Evolutionary conservation across 2,888 invertebrate genomes (phyloP).

Genomic region (Amorpha juglandis): DNA sequence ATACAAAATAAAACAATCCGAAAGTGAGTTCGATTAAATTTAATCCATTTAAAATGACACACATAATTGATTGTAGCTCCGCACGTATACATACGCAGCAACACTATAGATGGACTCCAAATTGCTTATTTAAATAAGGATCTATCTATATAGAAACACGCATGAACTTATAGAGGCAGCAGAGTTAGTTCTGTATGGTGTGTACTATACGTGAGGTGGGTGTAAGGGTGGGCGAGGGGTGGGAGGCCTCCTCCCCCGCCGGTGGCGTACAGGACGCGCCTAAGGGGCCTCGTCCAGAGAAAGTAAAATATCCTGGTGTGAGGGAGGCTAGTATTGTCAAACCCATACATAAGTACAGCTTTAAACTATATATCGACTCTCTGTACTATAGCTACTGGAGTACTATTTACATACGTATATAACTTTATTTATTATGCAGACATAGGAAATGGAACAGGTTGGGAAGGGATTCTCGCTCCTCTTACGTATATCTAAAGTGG

Average conservation of each 20-base stretch:
- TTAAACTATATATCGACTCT: slow-evolving; percentile 81
- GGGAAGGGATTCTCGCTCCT: slow-evolving; percentile 51
- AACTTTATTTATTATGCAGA: slow-evolving; percentile 82
- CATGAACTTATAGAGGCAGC: slow-evolving; percentile 78
- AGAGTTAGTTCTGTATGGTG: slow-evolving; percentile 82
- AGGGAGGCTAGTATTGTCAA: slow-evolving; percentile 84
- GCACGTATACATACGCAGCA: slow-evolving; percentile 44
- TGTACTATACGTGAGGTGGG: slow-evolving; percentile 78
- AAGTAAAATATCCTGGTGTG: slow-evolving; percentile 83
- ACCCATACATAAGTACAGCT: slow-evolving; percentile 80
- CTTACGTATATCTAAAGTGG: slow-evolving; percentile 59
- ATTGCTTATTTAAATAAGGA: slow-evolving; percentile 81
- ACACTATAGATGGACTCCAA: slow-evolving; percentile 61
- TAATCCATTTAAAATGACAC: slow-evolving; percentile 63
- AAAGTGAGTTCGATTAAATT: slow-evolving; percentile 57
- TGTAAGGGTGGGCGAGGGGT: slow-evolving; percentile 51
- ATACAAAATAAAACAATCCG: slow-evolving; percentile 21
- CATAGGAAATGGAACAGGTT: slow-evolving; percentile 78
- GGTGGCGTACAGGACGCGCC: slow-evolving; percentile 69
- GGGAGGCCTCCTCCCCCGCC: slow-evolving; percentile 48
- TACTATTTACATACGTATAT: slow-evolving; percentile 82
- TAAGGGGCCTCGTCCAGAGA: slow-evolving; percentile 82
- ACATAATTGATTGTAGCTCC: slow-evolving; percentile 70
- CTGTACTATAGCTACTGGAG: slow-evolving; percentile 70
- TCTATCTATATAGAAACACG: slow-evolving; percentile 67